These are phyloP conservation scores for Ptychoptera contaminata DNA, from an alignment of 2,888 invertebrate genomes.

Conservation along the genomic window DNA sequence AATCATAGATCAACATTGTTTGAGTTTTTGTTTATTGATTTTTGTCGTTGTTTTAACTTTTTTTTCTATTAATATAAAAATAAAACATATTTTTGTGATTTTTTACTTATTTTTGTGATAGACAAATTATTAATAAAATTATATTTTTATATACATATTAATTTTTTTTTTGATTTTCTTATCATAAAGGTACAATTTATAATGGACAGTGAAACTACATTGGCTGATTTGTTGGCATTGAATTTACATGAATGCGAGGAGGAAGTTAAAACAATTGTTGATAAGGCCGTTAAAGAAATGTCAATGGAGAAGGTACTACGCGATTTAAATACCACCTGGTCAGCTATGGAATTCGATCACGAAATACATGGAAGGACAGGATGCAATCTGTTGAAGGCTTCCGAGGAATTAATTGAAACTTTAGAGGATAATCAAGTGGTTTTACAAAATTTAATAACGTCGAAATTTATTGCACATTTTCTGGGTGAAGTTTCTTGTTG, in stretches of 20 bases:
- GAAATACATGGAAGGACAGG: conserved; percentile 77
- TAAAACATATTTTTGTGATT: not conserved
- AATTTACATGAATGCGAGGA: conserved; percentile 95
- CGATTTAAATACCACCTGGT: conserved; percentile 80
- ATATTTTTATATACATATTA: too few species aligned
- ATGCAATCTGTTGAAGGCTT: conserved; percentile 72
- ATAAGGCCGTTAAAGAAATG: conserved; percentile 97
- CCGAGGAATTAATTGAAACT: conserved; percentile 91
- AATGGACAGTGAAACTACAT: conserved; percentile 82
- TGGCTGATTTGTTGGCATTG: conserved; percentile 78
- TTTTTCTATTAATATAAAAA: too few species aligned
- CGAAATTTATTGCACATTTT: conserved; percentile 93
- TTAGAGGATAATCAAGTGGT: conserved; percentile 94
- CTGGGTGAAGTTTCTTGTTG: conserved; percentile 85
- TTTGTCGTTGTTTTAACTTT: too few species aligned
- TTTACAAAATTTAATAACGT: conserved; percentile 89
- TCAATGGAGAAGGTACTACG: conserved; percentile 92
- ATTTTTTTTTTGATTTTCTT: too few species aligned
- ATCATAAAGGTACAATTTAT: conserved; percentile 66
- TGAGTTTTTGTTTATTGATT: not conserved
- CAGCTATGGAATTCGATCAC: conserved; percentile 82
- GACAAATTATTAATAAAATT: not conserved
- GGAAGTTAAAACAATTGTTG: conserved; percentile 93
- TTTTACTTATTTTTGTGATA: not conserved
- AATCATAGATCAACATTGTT: too few species aligned